Conservation (phyloP, 2,888 invertebrate genomes). For the Adelphocoris suturalis region DNA sequence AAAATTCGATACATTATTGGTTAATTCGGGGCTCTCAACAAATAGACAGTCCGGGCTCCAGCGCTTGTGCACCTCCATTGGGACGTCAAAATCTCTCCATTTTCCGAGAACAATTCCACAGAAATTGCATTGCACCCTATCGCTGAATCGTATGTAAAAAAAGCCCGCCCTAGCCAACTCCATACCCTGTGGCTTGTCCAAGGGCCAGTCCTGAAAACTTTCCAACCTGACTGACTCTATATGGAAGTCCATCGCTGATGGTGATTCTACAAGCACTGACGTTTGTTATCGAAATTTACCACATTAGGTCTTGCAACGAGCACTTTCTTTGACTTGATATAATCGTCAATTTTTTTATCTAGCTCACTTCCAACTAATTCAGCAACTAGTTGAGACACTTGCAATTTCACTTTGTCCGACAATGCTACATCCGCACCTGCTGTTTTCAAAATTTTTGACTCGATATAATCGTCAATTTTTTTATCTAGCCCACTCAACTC, state of each 20-base stretch:
- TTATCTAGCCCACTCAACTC: neutral
- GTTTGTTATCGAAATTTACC: neutral
- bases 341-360: neutral
- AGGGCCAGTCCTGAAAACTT: neutral
- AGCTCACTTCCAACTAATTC: too few species aligned
- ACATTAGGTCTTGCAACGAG: too few species aligned
- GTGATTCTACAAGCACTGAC: neutral
- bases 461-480: too few species aligned
- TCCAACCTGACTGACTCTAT: neutral
- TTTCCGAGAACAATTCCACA: too few species aligned
- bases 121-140: too few species aligned
- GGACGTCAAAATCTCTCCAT: neutral
- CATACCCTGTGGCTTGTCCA: too few species aligned
- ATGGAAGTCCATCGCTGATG: neutral
- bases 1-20: neutral
- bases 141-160: too few species aligned
- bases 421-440: too few species aligned
- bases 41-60: neutral
- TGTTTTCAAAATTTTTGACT: too few species aligned
- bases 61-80: neutral
- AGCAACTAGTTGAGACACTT: too few species aligned
- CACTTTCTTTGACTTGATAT: neutral
- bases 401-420: too few species aligned
- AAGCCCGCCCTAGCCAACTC: too few species aligned
- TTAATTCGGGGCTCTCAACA: neutral